phyloP scores from a whole-genome alignment of 2,113 vertebrate genomes.

The Oplegnathus fasciatus region DNA sequence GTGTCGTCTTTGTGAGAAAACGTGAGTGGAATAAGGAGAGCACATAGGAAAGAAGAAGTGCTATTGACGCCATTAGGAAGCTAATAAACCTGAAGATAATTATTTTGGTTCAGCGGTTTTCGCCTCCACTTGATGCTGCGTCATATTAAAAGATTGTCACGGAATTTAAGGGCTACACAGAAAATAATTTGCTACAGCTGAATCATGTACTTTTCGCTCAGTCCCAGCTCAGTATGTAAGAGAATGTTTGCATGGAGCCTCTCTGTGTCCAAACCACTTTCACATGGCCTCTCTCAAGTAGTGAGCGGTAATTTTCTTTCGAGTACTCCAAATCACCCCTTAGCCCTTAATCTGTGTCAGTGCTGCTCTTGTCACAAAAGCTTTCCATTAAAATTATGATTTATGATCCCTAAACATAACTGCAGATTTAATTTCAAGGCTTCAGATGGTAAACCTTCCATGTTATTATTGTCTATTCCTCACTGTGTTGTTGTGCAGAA shows the following conservation, averaged over 20 bases:
- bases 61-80: slow-evolving; percentile 16
- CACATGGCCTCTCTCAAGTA: slow-evolving; percentile 6
- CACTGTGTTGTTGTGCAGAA: no score
- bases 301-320: slow-evolving; percentile 22
- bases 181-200: slow-evolving; percentile 5
- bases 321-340: slow-evolving; percentile 15
- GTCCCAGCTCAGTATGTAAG: not conserved
- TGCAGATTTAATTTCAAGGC: not conserved
- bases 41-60: not conserved
- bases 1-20: slow-evolving; percentile 22
- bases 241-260: not conserved
- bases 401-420: slow-evolving; percentile 16
- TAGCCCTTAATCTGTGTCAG: slow-evolving; percentile 23
- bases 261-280: not conserved
- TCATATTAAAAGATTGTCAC: slow-evolving; percentile 19
- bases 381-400: slow-evolving; percentile 23
- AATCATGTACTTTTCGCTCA: not conserved
- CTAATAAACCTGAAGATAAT: slow-evolving; percentile 45
- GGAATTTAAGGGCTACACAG: slow-evolving; percentile 10
- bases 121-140: not conserved
- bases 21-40: slow-evolving; percentile 33
- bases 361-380: slow-evolving; percentile 25
- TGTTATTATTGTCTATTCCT: not conserved
- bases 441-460: not conserved
- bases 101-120: slow-evolving; percentile 35